These are phyloP conservation scores for Zenarchopterus dispar DNA, from an alignment of 2,797 vertebrate species.

Conservation along the genomic window DNA sequence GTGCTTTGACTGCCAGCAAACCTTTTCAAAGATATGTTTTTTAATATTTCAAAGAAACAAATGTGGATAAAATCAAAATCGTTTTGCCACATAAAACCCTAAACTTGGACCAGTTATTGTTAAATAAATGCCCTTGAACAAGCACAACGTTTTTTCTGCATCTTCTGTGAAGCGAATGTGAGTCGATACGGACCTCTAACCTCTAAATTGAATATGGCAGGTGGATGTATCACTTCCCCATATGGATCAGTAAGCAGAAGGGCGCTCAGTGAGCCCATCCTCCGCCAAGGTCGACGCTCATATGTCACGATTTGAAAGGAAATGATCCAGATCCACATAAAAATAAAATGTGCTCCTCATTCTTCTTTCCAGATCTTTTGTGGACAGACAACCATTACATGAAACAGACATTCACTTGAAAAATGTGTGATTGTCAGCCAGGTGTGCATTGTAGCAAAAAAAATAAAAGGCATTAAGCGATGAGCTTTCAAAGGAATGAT, in stretches of 20 bases:
- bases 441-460: no score
- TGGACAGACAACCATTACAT: no score
- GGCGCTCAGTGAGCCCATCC: not conserved
- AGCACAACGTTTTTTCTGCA: not conserved
- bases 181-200: slow-evolving; percentile 12
- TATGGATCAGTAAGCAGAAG: slow-evolving; percentile 20
- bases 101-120: not conserved
- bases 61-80: not conserved
- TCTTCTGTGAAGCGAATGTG: not conserved
- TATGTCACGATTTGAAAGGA: slow-evolving; percentile 1
- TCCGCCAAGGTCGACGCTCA: not conserved
- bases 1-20: slow-evolving; percentile 10
- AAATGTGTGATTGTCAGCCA: no score
- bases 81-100: not conserved
- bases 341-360: not conserved
- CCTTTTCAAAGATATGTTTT: no score
- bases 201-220: slow-evolving; percentile 1
- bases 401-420: no score
- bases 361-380: not conserved
- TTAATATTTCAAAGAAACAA: not conserved
- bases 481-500: no score
- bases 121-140: slow-evolving; percentile 10
- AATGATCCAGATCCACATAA: not conserved
- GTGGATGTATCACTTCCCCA: slow-evolving; percentile 11
- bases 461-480: no score